Base-by-base conservation (phyloP, 2,113 vertebrate genomes). In the Scomber colias region DNA sequence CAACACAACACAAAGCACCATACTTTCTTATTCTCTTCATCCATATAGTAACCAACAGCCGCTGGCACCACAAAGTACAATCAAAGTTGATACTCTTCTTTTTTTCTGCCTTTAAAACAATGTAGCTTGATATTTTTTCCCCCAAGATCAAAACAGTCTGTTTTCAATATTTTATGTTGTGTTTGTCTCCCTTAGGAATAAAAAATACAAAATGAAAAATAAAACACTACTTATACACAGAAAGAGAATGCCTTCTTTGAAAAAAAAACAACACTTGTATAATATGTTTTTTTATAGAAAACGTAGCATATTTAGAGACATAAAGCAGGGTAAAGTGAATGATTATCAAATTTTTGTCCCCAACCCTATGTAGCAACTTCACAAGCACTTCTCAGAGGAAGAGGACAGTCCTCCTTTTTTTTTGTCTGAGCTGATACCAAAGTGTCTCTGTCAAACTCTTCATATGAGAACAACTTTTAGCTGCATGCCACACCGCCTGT, bases 21-120 rank as follows among this genome's bases (percentile, higher is more conserved):
- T 89, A 66, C 84, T 89, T 87, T 75, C 40, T 82, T 77, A 87
- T 90, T 85, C 67, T 84, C 66, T 69, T 83, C 49, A 44, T 54
- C 73, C 62, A 27, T 40, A 21, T 35, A 14, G 62, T 84, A 75
- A 91, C 90, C 77, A 30, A 78, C 92, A 84, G 64, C 89, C 92
- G 90, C 93, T 91, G 79, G 92, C 90, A 89, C 79, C 92, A 95
- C 91, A 89, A 95, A 94, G 89, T 90, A 91, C 74, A 90, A 90
- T 88, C 91, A 94, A 94, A 93, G 88, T 92, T 89, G 85, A 93
- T 89, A 84, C 86, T 89, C 9, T 40, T 40, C 35, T 7, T 89
- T 65, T 53, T 27, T 59, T 87, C 91, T 88, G 71, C 35, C 75
- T 55, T 81, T 83, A 66, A 89, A 90, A 72, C 64, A 63, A 15